Conservation (phyloP, 2,888 invertebrate genomes). For the Rotaria socialis region DNA sequence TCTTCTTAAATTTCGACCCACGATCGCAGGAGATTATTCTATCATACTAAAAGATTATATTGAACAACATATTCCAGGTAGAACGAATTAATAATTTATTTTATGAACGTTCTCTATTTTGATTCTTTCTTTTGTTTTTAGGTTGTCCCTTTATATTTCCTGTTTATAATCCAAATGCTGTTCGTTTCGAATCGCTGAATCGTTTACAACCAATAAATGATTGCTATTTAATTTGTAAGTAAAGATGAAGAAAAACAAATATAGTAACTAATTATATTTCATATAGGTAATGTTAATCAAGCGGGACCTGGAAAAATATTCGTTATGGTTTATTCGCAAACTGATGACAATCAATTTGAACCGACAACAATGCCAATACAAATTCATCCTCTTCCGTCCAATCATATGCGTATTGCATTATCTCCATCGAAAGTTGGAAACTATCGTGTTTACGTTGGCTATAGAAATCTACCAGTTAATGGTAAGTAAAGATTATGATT, state of each 20-base stretch:
- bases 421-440: neutral
- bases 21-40: neutral
- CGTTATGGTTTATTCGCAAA: neutral
- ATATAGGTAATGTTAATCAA: conserved; percentile 14
- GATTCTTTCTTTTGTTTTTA: neutral
- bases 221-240: neutral
- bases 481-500: neutral
- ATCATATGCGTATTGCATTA: neutral
- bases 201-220: neutral
- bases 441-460: neutral
- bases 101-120: too few species aligned
- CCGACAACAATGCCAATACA: neutral
- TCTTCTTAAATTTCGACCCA: conserved; percentile 5
- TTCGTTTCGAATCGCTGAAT: neutral
- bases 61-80: conserved; percentile 17
- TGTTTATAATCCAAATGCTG: conserved; percentile 6
- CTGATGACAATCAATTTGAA: neutral
- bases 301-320: conserved; percentile 1
- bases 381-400: conserved; percentile 5
- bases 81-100: too few species aligned
- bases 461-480: neutral
- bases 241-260: neutral
- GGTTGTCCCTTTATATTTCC: conserved; percentile 23
- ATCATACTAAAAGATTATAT: neutral
- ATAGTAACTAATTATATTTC: neutral